A percentile compares a stretch with the other conserved stretches of the same genome.
Evolutionary conservation across 2,113 vertebrate species (phyloP).

Genomic region (Pseudorectes ferrugineus): DNA sequence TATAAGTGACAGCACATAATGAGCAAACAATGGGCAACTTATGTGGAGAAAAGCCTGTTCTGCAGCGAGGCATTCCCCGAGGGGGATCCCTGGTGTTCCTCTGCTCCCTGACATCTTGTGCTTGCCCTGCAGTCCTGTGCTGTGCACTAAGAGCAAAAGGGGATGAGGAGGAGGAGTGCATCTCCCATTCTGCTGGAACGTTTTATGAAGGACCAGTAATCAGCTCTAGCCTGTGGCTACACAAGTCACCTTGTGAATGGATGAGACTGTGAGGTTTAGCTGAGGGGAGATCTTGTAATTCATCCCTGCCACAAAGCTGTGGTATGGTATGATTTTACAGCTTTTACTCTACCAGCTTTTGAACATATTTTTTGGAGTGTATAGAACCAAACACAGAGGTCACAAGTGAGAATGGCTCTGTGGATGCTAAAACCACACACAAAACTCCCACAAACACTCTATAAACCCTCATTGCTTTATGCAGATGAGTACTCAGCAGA

Average conservation of each 20-base stretch:
- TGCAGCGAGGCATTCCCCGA: not conserved
- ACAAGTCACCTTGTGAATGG: not conserved
- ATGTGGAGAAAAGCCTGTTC: not conserved
- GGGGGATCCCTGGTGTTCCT: not conserved
- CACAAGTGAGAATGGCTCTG: not conserved
- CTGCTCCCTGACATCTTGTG: not conserved
- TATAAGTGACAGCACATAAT: not conserved
- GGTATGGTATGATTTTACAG: not conserved
- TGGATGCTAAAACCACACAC: not conserved
- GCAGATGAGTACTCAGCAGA: not conserved
- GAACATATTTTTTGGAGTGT: not conserved
- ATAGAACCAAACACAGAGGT: not conserved
- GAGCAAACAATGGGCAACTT: constrained; percentile 16
- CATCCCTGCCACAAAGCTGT: not conserved
- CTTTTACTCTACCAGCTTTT: not conserved
- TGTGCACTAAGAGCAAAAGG: not conserved
- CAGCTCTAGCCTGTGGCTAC: not conserved
- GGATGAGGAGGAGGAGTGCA: not conserved
- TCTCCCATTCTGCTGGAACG: not conserved
- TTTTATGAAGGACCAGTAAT: not conserved
- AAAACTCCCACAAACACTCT: not conserved
- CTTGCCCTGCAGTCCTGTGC: not conserved
- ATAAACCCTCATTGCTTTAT: not conserved
- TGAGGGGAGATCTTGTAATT: not conserved
- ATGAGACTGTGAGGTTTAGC: not conserved